Evolutionary conservation across 2,797 vertebrate genomes (phyloP), one percentile per base, ranked within the genome.

Genomic region (Malurus leucopterus): DNA sequence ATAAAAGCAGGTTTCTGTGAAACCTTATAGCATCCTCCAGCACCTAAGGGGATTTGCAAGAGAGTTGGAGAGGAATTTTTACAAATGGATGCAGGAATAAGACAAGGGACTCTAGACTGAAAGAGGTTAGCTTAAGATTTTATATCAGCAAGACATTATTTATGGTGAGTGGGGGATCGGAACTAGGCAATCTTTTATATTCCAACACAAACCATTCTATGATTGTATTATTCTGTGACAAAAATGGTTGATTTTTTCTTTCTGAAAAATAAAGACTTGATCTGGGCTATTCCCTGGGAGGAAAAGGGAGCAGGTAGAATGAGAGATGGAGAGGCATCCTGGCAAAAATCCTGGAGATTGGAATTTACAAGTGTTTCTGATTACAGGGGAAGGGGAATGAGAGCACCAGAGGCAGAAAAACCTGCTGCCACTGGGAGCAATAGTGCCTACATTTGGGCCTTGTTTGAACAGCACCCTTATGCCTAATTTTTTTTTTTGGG

Each of bases 11-110:
- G 11, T 6, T 77, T 15, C 7, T 77, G 15, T 23, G 22, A 70
- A 41, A n/a, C 0, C 4, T 34, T 57, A 26, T 9, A 15, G 27
- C n/a, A 63, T 2, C 5, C 26, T 72, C 7, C 1, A 1, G 17
- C 11, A 34, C 8, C 12, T 65, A 9, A 65, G 72, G 29, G 21
- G 17, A 11, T n/a, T 51, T 78, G 30, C 8, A 46, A 34, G 34
- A 65, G 26, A 30, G 9, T 15, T 71, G 53, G 16, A 65, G 17
- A 44, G 10, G 8, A 21, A 46, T 19, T 51, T 38, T 40, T 40
- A 18, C 11, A 51, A 65, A 30, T 30, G 26, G 0, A 0, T 46
- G 17, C 26, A 58, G 14, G 21, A 38, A 21, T 29, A 26, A 17
- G 5, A 64, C 20, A 57, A 29, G 11, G 19, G 23, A 5, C 6